These are phyloP conservation scores for Drosophila acutilabella DNA, from an alignment of 2,888 invertebrate species.

Conservation along the genomic window DNA sequence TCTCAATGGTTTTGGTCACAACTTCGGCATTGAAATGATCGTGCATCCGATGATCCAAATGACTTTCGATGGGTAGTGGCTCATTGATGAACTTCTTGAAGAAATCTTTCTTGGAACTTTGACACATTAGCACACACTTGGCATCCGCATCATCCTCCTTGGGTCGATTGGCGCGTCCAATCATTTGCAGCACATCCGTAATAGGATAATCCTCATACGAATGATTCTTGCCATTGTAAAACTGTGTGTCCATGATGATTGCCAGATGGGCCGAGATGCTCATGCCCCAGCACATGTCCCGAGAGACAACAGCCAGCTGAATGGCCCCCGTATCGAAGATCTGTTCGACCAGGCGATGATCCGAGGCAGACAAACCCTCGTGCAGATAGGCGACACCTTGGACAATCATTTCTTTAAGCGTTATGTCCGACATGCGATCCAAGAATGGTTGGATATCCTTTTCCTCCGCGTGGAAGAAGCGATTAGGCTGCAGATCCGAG, in stretches of 20 bases:
- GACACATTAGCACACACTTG: constrained; percentile 98
- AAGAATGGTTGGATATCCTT: constrained; percentile 95
- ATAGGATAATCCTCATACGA: constrained; percentile 99
- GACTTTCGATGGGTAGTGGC: constrained; percentile 98
- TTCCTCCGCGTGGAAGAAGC: constrained; percentile 95
- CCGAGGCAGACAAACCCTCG: constrained; percentile 94
- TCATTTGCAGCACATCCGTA: constrained; percentile 98
- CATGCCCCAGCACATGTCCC: constrained; percentile 96
- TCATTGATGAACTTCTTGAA: constrained; percentile 99
- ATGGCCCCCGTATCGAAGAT: constrained; percentile 97
- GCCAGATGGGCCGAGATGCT: constrained; percentile 96
- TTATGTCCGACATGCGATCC: constrained; percentile 94
- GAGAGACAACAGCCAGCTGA: constrained; percentile 95
- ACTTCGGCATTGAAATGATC: constrained; percentile 99
- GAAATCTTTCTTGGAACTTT: constrained; percentile 98
- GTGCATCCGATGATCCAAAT: constrained; percentile 98
- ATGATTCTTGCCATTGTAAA: constrained; percentile 90
- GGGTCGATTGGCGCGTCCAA: constrained; percentile 97
- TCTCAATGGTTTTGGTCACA: constrained; percentile 99
- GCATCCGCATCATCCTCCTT: constrained; percentile 97
- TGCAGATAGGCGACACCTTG: constrained; percentile 99
- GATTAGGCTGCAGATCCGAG: constrained; percentile 93
- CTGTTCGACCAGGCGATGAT: constrained; percentile 96
- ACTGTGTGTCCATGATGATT: constrained; percentile 93
- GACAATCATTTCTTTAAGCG: constrained; percentile 94